Base-by-base conservation (phyloP, 35 echinoderm and acorn worm genomes). In the Ptychodera flava region DNA sequence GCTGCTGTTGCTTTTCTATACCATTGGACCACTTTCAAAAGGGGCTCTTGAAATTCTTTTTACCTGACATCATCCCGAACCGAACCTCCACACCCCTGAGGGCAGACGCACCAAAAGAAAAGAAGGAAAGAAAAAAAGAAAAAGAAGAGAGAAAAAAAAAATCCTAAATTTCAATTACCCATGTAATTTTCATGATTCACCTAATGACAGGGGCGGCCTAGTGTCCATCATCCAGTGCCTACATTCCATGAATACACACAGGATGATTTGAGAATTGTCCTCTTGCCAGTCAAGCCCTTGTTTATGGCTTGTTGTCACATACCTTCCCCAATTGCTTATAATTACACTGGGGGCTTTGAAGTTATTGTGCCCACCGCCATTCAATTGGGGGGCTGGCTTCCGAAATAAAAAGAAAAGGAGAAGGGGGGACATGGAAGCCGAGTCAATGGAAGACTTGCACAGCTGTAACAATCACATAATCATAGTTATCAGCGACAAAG, bases 381-480 rank as follows among this genome's bases (percentile, higher is more conserved):
- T 64, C 6, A 64, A 64, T 64, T 6, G 45, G 22, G 6, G 22
- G 22, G 45, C 45, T 12, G 6, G 45, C n/a, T n/a, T n/a, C n/a
- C n/a, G n/a, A n/a, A n/a, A n/a, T n/a, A n/a, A n/a, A 64, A 64
- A 64, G 45, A 64, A 6, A 64, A 64, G 45, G 6, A 64, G 45
- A 12, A 64, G 6, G 45, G n/a, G n/a, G n/a, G n/a, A n/a, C n/a
- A n/a, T n/a, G n/a, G n/a, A n/a, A 64, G 45, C 45, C 22, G 45
- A 64, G 45, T 64, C 45, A 64, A 64, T 64, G 45, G 45, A 64
- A 64, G 22, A 64, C 45, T 64, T 64, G 6, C 45, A 64, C 45
- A 64, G 45, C 45, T 64, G 45, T 64, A 64, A 64, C 45, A 64
- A 64, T 64, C 45, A 64, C 45, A 64, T 64, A 64, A 64, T 64